Base-by-base conservation (phyloP, 2,113 vertebrate genomes). In the Scalopus aquaticus region DNA sequence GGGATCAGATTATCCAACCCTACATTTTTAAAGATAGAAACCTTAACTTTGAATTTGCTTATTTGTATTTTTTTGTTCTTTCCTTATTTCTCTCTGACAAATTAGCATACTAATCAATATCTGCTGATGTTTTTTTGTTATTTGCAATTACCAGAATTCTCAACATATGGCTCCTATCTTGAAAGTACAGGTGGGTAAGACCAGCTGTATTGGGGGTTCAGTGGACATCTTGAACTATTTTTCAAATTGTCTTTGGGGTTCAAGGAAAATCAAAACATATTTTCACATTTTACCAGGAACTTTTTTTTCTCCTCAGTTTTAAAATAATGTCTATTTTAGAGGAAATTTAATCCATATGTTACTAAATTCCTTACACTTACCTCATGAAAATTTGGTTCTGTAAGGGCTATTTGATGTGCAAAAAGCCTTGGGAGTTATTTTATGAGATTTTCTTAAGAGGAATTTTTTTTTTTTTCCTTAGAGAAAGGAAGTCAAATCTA, bases 291-390 rank as follows among this genome's bases (percentile, higher is more conserved):
- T 96, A 95, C 95, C 89, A 95, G 94, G 81, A 93, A 83, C 72
- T 56, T 80, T 93, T 84, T 80, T 92, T 92, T 92, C 35, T 77
- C 49, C 83, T 92, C 85, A 91, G 94, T 97, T 96, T 97, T 74
- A 96, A 97, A 97, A 92, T 96, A 69, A 95, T 97, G 92, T 95
- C 96, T 97, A 94, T 96, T 97, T 97, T 94, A 97, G 95, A 69
- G 88, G 76, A 97, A 97, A 97, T 97, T 96, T 97, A 95, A 96
- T 96, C 97, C 97, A 96, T 97, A 97, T 97, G 97, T 96, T 97
- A 62, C 88, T 94, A 93, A 97, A 97, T 96, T 97, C 73, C 77
- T 97, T 96, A 97, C 96, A 97, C 97, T 97, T 97, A 97, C 96
- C 95, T 97, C 97, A 97, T 96, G 95, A 96, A 96, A 97, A 95